These are phyloP conservation scores for Musca domestica DNA, from an alignment of 1,140 invertebrate genomes.

Conservation along the genomic window DNA sequence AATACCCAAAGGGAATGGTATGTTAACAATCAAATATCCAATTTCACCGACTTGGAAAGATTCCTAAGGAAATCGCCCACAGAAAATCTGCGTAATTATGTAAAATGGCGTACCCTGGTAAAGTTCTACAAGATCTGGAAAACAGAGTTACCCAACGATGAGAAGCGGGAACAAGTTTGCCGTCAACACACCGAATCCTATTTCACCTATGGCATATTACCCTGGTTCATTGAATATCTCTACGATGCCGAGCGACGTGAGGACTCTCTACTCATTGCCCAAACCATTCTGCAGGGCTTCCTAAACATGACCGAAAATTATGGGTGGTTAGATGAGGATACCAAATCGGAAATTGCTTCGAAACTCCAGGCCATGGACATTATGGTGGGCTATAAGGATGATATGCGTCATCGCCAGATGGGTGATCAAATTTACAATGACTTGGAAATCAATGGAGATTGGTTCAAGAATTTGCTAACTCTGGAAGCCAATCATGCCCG, in stretches of 20 bases:
- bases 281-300: conserved; percentile 39
- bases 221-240: conserved; percentile 43
- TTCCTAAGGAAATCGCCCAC: conserved; percentile 32
- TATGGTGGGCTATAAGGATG: conserved; percentile 44
- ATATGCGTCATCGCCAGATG: conserved; percentile 37
- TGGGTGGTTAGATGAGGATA: conserved; percentile 46
- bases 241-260: conserved; percentile 39
- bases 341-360: conserved; percentile 39
- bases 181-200: conserved; percentile 32
- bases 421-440: conserved; percentile 36
- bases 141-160: conserved; percentile 24
- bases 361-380: conserved; percentile 46
- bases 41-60: conserved; percentile 35
- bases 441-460: conserved; percentile 33
- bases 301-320: conserved; percentile 41
- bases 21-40: conserved; percentile 35
- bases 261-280: conserved; percentile 38
- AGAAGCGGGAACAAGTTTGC: conserved; percentile 28
- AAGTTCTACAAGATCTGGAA: conserved; percentile 43
- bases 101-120: conserved; percentile 33
- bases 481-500: conserved; percentile 37
- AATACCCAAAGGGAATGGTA: conserved; percentile 33
- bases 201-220: conserved; percentile 42
- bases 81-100: conserved; percentile 30
- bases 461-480: conserved; percentile 35